phyloP scores from a whole-genome alignment of 2,888 invertebrate genomes.

The Siphlonurus alternatus region DNA sequence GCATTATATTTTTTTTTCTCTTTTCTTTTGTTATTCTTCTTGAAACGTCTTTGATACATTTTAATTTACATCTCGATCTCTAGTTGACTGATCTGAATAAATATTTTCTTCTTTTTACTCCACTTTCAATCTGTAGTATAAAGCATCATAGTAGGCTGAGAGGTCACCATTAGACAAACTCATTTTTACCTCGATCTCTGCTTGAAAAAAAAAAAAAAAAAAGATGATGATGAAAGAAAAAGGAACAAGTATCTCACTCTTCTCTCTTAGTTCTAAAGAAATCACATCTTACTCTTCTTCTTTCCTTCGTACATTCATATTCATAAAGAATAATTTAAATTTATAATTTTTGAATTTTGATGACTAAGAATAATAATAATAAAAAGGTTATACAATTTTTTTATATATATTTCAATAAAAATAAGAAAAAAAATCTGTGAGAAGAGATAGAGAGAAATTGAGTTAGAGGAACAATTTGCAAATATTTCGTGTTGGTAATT shows the following conservation, averaged over 20 bases:
- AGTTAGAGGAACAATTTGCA: not conserved
- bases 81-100: not conserved
- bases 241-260: not conserved
- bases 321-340: not conserved
- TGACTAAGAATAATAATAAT: not conserved
- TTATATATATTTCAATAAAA: not conserved
- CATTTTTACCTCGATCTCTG: not conserved
- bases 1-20: too few species aligned
- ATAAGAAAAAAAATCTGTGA: not conserved
- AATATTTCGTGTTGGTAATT: not conserved
- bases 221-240: not conserved
- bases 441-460: not conserved
- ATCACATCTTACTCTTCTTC: not conserved
- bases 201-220: not conserved
- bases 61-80: too few species aligned
- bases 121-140: too few species aligned
- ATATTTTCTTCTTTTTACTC: not conserved
- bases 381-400: not conserved
- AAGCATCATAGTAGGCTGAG: too few species aligned
- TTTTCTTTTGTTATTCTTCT: too few species aligned
- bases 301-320: not conserved
- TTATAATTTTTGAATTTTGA: not conserved
- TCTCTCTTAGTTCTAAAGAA: not conserved
- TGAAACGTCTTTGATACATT: too few species aligned
- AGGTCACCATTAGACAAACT: not conserved